Percentiles rank a stretch among this genome's conserved stretches.
Conservation (phyloP, 37 sponge, comb jelly and placozoan genomes). For the Crambe crambe region DNA sequence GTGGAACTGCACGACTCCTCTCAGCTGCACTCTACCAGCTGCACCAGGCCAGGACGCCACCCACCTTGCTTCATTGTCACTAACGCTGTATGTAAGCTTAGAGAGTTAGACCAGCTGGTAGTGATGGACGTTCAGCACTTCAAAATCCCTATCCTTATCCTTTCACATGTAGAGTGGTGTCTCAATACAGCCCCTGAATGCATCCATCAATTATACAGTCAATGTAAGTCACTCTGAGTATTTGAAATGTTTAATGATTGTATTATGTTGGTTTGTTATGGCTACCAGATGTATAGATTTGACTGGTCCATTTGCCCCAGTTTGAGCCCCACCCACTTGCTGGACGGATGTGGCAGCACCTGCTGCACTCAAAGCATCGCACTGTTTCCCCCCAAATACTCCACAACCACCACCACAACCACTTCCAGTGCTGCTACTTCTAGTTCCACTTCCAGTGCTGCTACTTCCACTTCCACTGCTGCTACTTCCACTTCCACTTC, state of each 20-base stretch:
- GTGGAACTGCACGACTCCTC: not conserved
- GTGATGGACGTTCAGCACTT: not conserved
- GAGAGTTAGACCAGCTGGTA: not conserved
- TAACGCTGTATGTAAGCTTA: not conserved
- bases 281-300: not conserved
- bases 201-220: not conserved
- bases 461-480: not conserved
- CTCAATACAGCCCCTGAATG: slow-evolving; percentile 4
- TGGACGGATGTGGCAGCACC: not conserved
- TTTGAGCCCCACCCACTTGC: not conserved
- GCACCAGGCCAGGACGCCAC: not conserved
- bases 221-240: slow-evolving; percentile 3
- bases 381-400: not conserved
- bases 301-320: not conserved
- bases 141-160: not conserved
- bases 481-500: not conserved
- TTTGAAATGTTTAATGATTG: not conserved
- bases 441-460: not conserved
- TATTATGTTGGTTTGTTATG: not conserved
- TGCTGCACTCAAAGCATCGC: not conserved
- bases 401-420: not conserved
- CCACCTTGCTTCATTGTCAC: not conserved
- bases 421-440: not conserved
- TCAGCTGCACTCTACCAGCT: not conserved
- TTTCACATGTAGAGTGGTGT: not conserved